Base-by-base conservation (phyloP, 2,888 invertebrate genomes). In the Sicus ferrugineus region DNA sequence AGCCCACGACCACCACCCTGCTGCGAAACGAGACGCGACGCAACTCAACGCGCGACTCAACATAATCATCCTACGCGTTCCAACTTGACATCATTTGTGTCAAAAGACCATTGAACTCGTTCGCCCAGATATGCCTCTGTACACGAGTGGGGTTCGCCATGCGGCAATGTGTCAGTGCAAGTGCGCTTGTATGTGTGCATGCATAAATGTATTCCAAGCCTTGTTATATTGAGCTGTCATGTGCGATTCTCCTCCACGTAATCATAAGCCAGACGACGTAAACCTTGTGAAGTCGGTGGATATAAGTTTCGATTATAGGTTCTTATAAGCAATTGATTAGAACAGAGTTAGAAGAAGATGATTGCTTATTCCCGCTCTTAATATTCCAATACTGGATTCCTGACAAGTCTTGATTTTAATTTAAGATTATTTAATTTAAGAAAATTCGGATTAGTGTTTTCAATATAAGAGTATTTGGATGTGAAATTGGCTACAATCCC, bases 81-180 rank as follows among this genome's bases (percentile, higher is more conserved):
- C 81, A 82, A 83, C 83, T 83, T 83, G 83, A 81, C 82, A 82
- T 80, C 81, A 81, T 81, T 83, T 81, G 78, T 81, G 83, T 82
- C 81, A 82, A 83, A 83, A 83, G 84, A 81, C 81, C 83, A 83
- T 83, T 83, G 83, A 84, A 83, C 83, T 81, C 78, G 78, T 70
- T 62, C 59, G 64, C 66, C 65, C 70, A 62, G 56, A 70, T 50
- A 70, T 67, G 34, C 59, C 48, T 59, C n/a, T n/a, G 58, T 38
- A 30, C 50, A 34, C 34, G 42, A 38, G 26, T 5, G 61, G 23
- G 38, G 6, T 61, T 61, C 19, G 14, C n/a, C n/a, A n/a, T n/a
- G n/a, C n/a, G n/a, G n/a, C n/a, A n/a, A 42, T 30, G 63, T 34
- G 46, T 46, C 26, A 34, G 19, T 48, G 28, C 19, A 9, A 19